A percentile compares a stretch with the other conserved stretches of the same genome.
Conservation (phyloP, 2,888 invertebrate genomes). For the Drosophila affinis region DNA sequence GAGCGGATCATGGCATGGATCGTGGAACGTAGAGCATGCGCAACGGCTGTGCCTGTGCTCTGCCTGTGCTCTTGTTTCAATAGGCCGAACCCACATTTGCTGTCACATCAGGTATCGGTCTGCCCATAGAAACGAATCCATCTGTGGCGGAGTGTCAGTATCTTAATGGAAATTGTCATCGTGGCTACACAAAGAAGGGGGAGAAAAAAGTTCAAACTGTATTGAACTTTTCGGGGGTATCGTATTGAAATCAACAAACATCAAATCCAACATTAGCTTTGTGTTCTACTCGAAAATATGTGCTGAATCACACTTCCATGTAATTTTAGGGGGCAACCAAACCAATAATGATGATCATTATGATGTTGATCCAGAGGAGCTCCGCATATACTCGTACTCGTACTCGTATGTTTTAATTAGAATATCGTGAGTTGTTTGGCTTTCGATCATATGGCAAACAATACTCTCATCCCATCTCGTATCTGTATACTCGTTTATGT, state of each 20-base stretch:
- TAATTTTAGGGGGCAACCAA: slow-evolving; percentile 57
- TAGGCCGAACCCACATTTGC: slow-evolving; percentile 62
- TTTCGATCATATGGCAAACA: slow-evolving; percentile 75
- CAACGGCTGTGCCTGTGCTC: slow-evolving; percentile 47
- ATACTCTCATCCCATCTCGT: slow-evolving; percentile 22
- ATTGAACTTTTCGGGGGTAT: slow-evolving; percentile 32
- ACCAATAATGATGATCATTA: slow-evolving; percentile 21
- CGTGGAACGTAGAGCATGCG: slow-evolving; percentile 59
- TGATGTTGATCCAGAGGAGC: slow-evolving; percentile 36
- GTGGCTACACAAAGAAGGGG: slow-evolving; percentile 48
- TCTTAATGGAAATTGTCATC: slow-evolving; percentile 75
- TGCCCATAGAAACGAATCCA: slow-evolving; percentile 46
- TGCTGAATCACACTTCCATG: slow-evolving; percentile 71
- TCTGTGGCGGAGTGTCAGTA: slow-evolving; percentile 57
- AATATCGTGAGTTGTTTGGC: slow-evolving; percentile 77
- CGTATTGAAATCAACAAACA: slow-evolving; percentile 7
- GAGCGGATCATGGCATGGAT: neutral
- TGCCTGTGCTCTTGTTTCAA: slow-evolving; percentile 12
- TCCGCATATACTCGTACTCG: slow-evolving; percentile 37
- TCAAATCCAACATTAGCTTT: slow-evolving; percentile 70
- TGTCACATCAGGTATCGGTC: slow-evolving; percentile 63
- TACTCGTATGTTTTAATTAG: slow-evolving; percentile 67
- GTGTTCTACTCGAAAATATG: slow-evolving; percentile 49
- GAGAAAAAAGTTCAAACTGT: slow-evolving; percentile 22
- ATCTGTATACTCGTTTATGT: slow-evolving; percentile 26